Base-by-base conservation (phyloP, 2,797 vertebrate genomes). In the Pempheris klunzingeri region DNA sequence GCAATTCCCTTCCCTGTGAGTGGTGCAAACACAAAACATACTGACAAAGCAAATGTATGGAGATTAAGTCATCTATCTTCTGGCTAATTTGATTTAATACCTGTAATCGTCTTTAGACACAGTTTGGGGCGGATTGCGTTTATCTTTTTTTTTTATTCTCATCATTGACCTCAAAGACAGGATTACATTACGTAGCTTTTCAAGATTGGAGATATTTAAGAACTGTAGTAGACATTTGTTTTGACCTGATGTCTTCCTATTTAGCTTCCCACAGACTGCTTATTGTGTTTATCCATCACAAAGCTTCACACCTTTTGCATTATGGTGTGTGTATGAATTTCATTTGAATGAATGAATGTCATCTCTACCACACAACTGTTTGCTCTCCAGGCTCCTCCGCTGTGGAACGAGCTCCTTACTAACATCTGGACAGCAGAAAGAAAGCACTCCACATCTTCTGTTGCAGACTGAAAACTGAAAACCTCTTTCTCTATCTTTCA, bases 11-110 rank as follows among this genome's bases (percentile, higher is more conserved):
- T 39, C 68, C 61, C 70, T 54, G 41, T 34, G 61, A 86, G 80
- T 10, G 66, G 63, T 72, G 80, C 65, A 54, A 57, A 85, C 86
- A 78, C 64, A 82, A 79, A 88, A 88, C 74, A 74, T 26, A 80
- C 87, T 81, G 89, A 88, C 86, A 78, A 83, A 79, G 88, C 83
- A 87, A 77, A 83, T 73, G 41, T 74, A 65, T 41, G 62, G 39
- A 59, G 78, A 91, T 86, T 53, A 89, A 86, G 78, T 59, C n/a
- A 74, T 89, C 90, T 80, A 87, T 89, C 82, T 90, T 87, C 9
- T 63, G 7, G 32, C 32, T 88, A 70, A 86, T 90, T 86, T 87
- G 77, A 90, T 84, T 76, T 75, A 77, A 85, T 71, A 75, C 63
- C 62, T 60, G 68, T 76, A 82, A 84, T 74, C 9, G 22, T 53